Conservation (phyloP, 2,113 vertebrate species). For the Chrysochloris asiatica region DNA sequence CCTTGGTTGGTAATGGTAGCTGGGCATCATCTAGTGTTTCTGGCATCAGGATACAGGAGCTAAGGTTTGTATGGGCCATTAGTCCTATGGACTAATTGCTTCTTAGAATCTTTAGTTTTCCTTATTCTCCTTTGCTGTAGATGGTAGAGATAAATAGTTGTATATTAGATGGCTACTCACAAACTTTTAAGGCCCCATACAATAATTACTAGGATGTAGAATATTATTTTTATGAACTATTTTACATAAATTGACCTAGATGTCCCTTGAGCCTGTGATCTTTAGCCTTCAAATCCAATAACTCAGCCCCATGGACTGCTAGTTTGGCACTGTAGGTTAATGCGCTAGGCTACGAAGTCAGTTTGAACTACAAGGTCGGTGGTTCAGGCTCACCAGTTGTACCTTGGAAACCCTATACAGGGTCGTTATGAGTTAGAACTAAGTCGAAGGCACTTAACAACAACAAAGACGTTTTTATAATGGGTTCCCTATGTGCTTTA, state of each 20-base stretch:
- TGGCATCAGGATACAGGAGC: background rate
- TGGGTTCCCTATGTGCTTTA: too few relatives aligned
- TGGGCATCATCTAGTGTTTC: background rate
- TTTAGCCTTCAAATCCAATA: background rate
- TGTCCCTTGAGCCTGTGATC: background rate
- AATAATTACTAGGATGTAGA: background rate
- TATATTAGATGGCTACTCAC: background rate
- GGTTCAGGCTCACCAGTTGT: too few relatives aligned
- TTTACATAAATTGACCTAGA: background rate
- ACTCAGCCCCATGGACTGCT: background rate
- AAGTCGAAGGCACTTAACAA: too few relatives aligned
- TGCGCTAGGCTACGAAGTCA: too few relatives aligned
- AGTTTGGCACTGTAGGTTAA: too few relatives aligned
- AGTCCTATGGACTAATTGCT: background rate
- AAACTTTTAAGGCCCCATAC: background rate
- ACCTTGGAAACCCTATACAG: too few relatives aligned
- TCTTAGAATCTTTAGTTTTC: background rate
- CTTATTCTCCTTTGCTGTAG: background rate
- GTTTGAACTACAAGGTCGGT: too few relatives aligned
- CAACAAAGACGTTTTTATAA: too few relatives aligned
- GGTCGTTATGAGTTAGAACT: too few relatives aligned
- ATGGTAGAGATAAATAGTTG: background rate
- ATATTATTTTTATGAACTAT: background rate
- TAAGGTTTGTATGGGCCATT: background rate
- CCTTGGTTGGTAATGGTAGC: background rate